Percentiles rank a stretch among this genome's conserved stretches.
Evolutionary conservation across 2,888 invertebrate species (phyloP).

Genomic region (Meteorus colon): DNA sequence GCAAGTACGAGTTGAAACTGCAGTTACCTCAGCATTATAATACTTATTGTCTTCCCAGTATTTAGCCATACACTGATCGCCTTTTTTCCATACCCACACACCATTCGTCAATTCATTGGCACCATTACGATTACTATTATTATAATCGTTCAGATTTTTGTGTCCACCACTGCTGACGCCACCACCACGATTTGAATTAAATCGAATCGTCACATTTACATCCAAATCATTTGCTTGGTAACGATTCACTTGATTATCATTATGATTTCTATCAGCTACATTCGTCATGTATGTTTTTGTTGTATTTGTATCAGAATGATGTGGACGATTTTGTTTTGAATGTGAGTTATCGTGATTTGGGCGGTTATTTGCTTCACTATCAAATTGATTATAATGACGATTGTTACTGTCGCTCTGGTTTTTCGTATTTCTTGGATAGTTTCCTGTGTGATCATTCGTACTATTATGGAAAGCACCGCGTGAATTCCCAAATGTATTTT

Average conservation of each 20-base stretch:
- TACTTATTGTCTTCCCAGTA: conserved; percentile 96
- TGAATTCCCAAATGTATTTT: conserved; percentile 56
- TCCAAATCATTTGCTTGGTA: conserved; percentile 44
- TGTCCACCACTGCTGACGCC: background rate
- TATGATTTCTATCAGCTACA: conserved; percentile 56
- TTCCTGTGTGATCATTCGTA: conserved; percentile 37
- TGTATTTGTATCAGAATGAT: conserved; percentile 22
- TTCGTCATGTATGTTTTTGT: conserved; percentile 21
- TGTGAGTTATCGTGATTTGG: conserved; percentile 45
- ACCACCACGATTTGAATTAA: background rate
- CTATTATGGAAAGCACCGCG: conserved; percentile 51
- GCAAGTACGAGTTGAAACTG: conserved; percentile 86
- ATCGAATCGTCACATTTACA: background rate
- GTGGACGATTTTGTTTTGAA: conserved; percentile 35
- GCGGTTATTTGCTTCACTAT: conserved; percentile 56
- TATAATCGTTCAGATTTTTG: conserved; percentile 23
- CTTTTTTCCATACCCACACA: conserved; percentile 81
- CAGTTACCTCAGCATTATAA: conserved; percentile 88
- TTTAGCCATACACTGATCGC: conserved; percentile 90
- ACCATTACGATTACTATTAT: conserved; percentile 55
- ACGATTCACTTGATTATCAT: conserved; percentile 60
- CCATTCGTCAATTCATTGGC: conserved; percentile 57
- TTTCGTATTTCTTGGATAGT: conserved; percentile 50
- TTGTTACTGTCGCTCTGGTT: conserved; percentile 54
- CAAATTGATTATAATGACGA: conserved; percentile 57